Evolutionary conservation across 2,113 vertebrate species (phyloP).

Genomic region (Myotis brandtii): DNA sequence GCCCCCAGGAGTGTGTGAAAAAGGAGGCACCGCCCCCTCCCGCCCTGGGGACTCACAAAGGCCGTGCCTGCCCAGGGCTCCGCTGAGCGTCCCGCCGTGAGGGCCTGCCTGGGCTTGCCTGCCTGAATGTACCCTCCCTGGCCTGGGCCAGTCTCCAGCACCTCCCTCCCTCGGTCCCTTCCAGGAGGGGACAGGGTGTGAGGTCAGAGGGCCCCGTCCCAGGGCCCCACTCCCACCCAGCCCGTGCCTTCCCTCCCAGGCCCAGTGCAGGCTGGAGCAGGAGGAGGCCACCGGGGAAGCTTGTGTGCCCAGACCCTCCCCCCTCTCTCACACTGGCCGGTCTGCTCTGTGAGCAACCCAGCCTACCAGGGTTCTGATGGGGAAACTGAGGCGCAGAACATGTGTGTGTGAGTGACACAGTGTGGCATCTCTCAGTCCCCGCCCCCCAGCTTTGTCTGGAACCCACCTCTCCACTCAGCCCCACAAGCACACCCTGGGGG

Average conservation of each 20-base stretch:
- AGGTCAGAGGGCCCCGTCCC: conserved; percentile 13
- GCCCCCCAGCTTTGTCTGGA: neutral
- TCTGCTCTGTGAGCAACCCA: neutral
- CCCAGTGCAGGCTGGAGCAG: neutral
- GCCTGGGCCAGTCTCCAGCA: conserved; percentile 44
- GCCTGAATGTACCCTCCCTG: neutral
- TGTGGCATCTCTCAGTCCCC: neutral
- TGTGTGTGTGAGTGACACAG: no score
- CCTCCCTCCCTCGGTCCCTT: neutral
- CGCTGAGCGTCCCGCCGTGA: neutral
- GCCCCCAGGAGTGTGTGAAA: neutral
- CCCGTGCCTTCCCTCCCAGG: neutral
- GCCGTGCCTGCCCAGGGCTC: neutral
- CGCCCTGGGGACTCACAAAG: neutral
- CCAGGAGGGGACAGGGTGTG: neutral
- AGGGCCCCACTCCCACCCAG: neutral
- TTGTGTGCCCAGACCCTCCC: neutral
- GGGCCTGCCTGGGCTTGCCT: conserved; percentile 84
- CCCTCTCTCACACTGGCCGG: fast-evolving
- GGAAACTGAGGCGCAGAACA: neutral
- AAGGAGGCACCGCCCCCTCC: neutral
- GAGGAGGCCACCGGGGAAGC: neutral
- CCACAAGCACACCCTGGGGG: neutral
- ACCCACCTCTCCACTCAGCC: neutral
- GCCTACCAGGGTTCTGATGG: neutral